These are phyloP conservation scores for Eonycteris spelaea DNA, from an alignment of 2,113 vertebrate genomes.

Conservation along the genomic window DNA sequence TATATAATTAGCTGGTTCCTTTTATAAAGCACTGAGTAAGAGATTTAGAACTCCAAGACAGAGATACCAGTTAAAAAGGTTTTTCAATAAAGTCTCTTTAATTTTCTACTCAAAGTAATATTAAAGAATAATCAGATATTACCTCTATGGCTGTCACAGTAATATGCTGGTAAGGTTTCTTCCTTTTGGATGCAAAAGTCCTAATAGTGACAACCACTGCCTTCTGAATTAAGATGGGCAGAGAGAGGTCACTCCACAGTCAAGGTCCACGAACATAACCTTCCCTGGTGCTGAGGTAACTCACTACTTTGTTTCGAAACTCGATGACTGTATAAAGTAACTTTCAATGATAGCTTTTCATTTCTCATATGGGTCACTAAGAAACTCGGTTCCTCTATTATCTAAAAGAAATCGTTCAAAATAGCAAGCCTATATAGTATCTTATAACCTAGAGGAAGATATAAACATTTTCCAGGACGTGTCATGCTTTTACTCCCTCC, in stretches of 20 bases:
- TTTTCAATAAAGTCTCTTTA: background rate
- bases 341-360: background rate
- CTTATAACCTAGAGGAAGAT: background rate
- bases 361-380: background rate
- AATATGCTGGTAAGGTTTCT: background rate
- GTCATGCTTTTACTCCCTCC: background rate
- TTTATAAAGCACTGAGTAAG: background rate
- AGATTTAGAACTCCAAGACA: background rate
- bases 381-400: background rate
- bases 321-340: background rate
- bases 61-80: background rate
- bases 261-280: background rate
- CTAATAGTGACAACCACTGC: background rate
- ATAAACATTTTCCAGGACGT: background rate
- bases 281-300: background rate
- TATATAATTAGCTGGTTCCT: background rate
- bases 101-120: background rate
- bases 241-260: background rate
- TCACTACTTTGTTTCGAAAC: background rate
- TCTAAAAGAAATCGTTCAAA: slow-evolving; percentile 27
- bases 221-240: background rate
- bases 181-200: background rate
- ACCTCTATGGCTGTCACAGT: background rate
- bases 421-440: background rate
- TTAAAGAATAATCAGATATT: slow-evolving; percentile 16